Evolutionary conservation across 2,797 vertebrate genomes (phyloP), one percentile per base, ranked within the genome.

Genomic region (Perodicticus potto): DNA sequence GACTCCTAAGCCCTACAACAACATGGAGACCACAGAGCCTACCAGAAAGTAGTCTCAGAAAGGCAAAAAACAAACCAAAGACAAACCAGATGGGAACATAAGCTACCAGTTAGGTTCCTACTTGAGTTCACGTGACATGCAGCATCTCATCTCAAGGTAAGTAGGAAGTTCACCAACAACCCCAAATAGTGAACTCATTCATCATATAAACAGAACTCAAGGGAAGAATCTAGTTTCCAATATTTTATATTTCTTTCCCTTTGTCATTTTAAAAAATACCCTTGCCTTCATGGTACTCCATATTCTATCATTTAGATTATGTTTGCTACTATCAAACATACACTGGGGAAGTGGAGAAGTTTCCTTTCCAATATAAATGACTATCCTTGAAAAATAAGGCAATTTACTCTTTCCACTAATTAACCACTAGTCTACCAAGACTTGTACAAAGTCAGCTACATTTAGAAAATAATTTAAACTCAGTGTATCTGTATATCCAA

Each of bases 131-230:
- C 3, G 1, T 3, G 40, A 76, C 78, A 65, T 7, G 61, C 37
- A 29, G 40, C 34, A 78, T 23, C 92, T 89, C 32, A 40, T 55
- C 16, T 63, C 73, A 72, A 2, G 1, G 4, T 32, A 76, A 86
- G 70, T 25, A 81, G 83, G 22, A 92, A 91, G 70, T 83, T 88
- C 55, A 83, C 34, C 80, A 65, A 86, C 61, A 91, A 85, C 76
- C n/a, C 86, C 45, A 61, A 91, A 86, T 72, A 77, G 53, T 22
- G 27, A 23, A 53, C n/a, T 7, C 22, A 32, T 29, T 59, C 27
- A 65, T 22, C 20, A 69, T 29, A 29, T 34, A 73, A 89, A 72
- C 70, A 80, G 40, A 81, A 84, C 25, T 59, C 67, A 61, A n/a
- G 6, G 45, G 57, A 84, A 73, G 34, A 86, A 45, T 9, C 9